These are phyloP conservation scores for Lophura nycthemera DNA, from an alignment of 2,113 vertebrate species.

Conservation along the genomic window DNA sequence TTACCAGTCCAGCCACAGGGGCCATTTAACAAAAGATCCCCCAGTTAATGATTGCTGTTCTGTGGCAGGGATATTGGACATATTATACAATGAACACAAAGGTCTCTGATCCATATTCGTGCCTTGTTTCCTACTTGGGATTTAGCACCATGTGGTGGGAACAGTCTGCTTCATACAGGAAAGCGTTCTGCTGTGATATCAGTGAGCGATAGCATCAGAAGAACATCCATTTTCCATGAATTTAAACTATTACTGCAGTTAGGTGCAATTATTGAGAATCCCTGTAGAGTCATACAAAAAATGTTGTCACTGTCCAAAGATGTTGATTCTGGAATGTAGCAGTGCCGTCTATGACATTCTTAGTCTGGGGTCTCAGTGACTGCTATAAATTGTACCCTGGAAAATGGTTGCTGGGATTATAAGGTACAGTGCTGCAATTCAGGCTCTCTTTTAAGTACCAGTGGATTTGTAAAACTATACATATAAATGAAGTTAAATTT, in stretches of 20 bases:
- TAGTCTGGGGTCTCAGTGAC: conserved; percentile 28
- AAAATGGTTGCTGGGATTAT: neutral
- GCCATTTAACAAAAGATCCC: conserved; percentile 59
- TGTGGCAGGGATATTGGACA: conserved; percentile 55
- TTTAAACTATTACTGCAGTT: conserved; percentile 42
- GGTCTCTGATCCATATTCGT: conserved; percentile 64
- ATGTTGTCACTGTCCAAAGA: conserved; percentile 45
- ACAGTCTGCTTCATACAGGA: conserved; percentile 57
- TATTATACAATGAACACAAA: conserved; percentile 60
- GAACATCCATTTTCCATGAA: conserved; percentile 64
- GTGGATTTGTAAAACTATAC: conserved; percentile 11
- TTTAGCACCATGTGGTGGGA: conserved; percentile 54
- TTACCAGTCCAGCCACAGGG: conserved; percentile 51
- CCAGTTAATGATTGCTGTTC: conserved; percentile 57
- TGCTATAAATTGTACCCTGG: conserved; percentile 37
- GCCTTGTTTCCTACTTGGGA: conserved; percentile 61
- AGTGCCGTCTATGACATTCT: conserved; percentile 3
- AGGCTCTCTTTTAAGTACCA: conserved; percentile 17
- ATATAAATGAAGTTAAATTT: conserved; percentile 3
- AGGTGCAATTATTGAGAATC: conserved; percentile 67
- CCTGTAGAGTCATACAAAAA: conserved; percentile 26
- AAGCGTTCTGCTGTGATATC: conserved; percentile 29
- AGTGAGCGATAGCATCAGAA: conserved; percentile 54
- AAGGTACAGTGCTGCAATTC: conserved; percentile 18
- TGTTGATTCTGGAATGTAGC: conserved; percentile 53